These are phyloP conservation scores for Cinclus mexicanus DNA, from an alignment of 2,113 vertebrate species.

Conservation along the genomic window DNA sequence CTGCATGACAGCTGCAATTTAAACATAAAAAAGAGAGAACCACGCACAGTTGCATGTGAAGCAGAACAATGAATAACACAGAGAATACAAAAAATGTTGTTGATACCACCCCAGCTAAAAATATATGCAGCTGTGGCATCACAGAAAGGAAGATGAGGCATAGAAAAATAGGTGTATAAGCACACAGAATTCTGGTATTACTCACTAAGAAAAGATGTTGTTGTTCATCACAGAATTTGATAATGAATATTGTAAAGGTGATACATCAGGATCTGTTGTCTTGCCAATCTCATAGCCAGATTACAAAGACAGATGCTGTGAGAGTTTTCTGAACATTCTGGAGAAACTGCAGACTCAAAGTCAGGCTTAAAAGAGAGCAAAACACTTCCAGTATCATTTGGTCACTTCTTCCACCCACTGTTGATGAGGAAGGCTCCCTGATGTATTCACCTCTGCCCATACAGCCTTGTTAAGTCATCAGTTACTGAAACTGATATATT, in stretches of 20 bases:
- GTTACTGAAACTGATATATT: background rate
- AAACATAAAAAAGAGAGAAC: background rate
- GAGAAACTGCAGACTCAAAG: background rate
- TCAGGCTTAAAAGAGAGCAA: background rate
- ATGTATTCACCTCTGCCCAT: background rate
- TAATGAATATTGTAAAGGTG: background rate
- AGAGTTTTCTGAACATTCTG: background rate
- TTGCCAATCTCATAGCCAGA: background rate
- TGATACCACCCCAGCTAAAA: background rate
- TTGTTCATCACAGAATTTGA: background rate
- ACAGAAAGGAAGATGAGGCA: background rate
- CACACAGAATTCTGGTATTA: background rate
- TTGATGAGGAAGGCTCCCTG: background rate
- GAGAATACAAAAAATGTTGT: background rate
- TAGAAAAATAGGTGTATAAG: background rate
- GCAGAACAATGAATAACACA: background rate
- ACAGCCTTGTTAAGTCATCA: background rate
- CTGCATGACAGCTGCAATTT: background rate
- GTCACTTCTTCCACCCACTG: background rate
- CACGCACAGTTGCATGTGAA: background rate
- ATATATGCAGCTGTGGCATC: background rate
- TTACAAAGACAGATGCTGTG: background rate
- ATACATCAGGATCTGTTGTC: background rate
- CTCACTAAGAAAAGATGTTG: background rate
- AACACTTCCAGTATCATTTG: background rate